Evolutionary conservation across 2,888 invertebrate genomes (phyloP).

Genomic region (Sisyra terminalis): DNA sequence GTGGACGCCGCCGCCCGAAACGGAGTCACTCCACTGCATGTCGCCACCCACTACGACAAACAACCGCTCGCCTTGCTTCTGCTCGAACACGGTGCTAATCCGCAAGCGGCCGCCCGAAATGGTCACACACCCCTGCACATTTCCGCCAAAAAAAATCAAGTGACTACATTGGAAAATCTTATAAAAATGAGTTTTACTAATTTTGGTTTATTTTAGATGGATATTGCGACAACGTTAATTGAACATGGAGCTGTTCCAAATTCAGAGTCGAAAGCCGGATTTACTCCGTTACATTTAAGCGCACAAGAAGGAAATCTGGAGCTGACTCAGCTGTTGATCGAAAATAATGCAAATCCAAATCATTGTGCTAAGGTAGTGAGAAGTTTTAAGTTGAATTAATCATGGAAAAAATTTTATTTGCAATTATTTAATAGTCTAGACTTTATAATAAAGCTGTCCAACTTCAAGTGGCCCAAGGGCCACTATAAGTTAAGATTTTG

Average conservation of each 20-base stretch:
- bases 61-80: slow-evolving; percentile 77
- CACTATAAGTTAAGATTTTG: too few species aligned
- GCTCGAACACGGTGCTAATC: slow-evolving; percentile 84
- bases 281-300: slow-evolving; percentile 89
- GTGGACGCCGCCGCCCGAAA: slow-evolving; percentile 87
- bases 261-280: slow-evolving; percentile 89
- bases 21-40: slow-evolving; percentile 88
- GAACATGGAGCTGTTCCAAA: slow-evolving; percentile 75
- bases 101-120: slow-evolving; percentile 90
- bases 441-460: too few species aligned
- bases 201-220: slow-evolving; percentile 40
- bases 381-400: too few species aligned
- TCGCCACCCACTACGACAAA: slow-evolving; percentile 95
- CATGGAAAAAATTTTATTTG: too few species aligned
- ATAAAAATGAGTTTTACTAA: not conserved
- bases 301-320: slow-evolving; percentile 89
- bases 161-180: slow-evolving; percentile 16
- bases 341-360: slow-evolving; percentile 76
- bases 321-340: slow-evolving; percentile 83
- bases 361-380: slow-evolving; percentile 58
- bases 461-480: too few species aligned
- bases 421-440: too few species aligned
- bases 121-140: slow-evolving; percentile 97
- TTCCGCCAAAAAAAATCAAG: slow-evolving; percentile 93
- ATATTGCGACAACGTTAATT: slow-evolving; percentile 83